Evolutionary conservation across 2,797 vertebrate species (phyloP), one percentile per base, ranked within the genome.

Genomic region (Myotis pilosus): DNA sequence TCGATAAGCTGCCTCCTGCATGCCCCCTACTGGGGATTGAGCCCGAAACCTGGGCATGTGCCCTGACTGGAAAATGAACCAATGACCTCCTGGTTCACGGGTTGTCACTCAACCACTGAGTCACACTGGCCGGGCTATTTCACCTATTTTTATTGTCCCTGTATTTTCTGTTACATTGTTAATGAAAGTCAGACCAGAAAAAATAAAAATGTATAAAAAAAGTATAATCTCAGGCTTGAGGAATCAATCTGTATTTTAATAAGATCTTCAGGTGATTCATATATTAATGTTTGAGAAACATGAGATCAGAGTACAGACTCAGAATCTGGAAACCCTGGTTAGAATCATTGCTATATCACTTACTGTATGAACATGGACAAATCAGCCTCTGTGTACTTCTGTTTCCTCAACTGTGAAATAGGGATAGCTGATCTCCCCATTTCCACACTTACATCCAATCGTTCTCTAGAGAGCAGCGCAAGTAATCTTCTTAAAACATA

Each of bases 401-500:
- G 71, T 86, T 92, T 89, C 87, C 51, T 89, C 25, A 94, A 83
- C 60, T 93, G 60, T 86, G 78, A 87, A 95, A 92, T 2, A 84
- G n/a, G 23, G 74, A 87, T 64, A 83, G 89, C 23, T 81, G 6
- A 85, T 69, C 36, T 89, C 49, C n/a, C 74, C 44, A 76, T 6
- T 91, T 88, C 41, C 30, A 87, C 23, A 91, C 41, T 83, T 86
- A 86, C 22, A 83, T 68, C 72, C 49, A 88, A 82, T 41, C 16
- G 62, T 23, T 93, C 90, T 91, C 55, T 53, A 83, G 81, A 87
- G 33, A 88, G 55, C 6, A 95, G 33, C 22, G 84, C 89, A 94
- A 86, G 53, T 71, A 93, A 93, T 80, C 75, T 82, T 88, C 22
- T 91, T 66, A 72, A 78, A 89, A 85, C 87, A 88, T 51, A 80